Evolutionary conservation across 2,113 vertebrate species (phyloP), one percentile per base, ranked within the genome.

Genomic region (Albula glossodonta): DNA sequence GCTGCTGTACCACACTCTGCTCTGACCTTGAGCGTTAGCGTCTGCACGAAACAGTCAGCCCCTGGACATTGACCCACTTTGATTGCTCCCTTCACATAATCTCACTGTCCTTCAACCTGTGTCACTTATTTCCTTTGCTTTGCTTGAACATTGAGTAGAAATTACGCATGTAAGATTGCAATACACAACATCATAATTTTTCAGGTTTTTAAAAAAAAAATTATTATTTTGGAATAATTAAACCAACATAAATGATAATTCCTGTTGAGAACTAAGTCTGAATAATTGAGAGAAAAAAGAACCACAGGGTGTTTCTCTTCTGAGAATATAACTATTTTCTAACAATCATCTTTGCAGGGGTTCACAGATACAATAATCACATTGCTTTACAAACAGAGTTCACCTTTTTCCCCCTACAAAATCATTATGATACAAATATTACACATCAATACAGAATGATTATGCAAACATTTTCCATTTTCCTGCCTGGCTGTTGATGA

Each of bases 401-500:
- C 7, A 66, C 60, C 60, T 19, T 1, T 66, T 66, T 12, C 3
- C 56, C 17, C 56, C 13, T 12, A 15, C 60, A 66, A 66, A 66
- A 66, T 22, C 60, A 66, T 66, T 66, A 15, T 19, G 60, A 22
- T 19, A 66, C 60, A 66, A 19, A 66, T 66, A 66, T 22, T 66
- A 19, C 60, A 66, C 60, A 66, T 66, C 22, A 66, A 22, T 66
- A 66, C 60, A 8, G 60, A 4, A 19, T 19, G 60, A 66, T 66
- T 66, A 41, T 78, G 31, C 11, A 12, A 12, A 78, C 25, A 25
- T n/a, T 48, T 41, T 31, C 13, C 74, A 48, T 78, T 78, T 78
- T 48, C 74, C 74, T 7, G 5, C 8, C n/a, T 48, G 74, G 74
- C 83, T 41, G 9, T 78, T 81, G 86, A 84, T 84, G 53, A 80